Evolutionary conservation across 1,140 invertebrate species (phyloP), one percentile per base, ranked within the genome.

Genomic region (Mamestra configurata): DNA sequence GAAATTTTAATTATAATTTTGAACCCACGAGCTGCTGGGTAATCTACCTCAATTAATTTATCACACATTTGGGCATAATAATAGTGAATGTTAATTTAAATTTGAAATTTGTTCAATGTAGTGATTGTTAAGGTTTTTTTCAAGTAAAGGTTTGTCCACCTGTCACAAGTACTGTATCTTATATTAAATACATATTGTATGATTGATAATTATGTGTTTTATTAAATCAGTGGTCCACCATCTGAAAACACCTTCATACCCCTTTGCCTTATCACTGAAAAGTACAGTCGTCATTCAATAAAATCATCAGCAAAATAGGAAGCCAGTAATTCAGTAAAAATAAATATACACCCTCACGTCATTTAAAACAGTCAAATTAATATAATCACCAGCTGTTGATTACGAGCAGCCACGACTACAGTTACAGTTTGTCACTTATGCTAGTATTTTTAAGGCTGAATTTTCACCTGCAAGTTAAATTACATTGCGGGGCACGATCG

Each of bases 161-260:
- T 91, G 92, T 94, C 93, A 93, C 93, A 94, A 94, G 90, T 93
- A 94, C 90, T 93, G 92, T 94, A 93, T 94, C 93, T 94, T 94
- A 94, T 94, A 93, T 89, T 94, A 94, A 94, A 94, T 94, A 94
- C 92, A 94, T 94, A 94, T 94, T 94, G 93, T 94, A 94, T 94
- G 93, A 94, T 93, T 94, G 92, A 93, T 90, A 90, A 79, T 78
- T 22, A 49, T 85, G 84, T 89, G 89, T 94, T 94, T 94, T 88
- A 92, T 90, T 94, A 40, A 55, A 15, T 57, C 10, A 73, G 18
- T 51, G n/a, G 8, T 51, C 66, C 49, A 27, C 0, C 15, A 7
- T 10, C 37, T 27, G 10, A 43, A 13, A 18, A 18, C 4, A 40
- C 6, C 10, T 40, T 11, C 8, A 22, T 10, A 18, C 49, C 15